These are phyloP conservation scores for Chrysogorgia sp. DNA, from an alignment of 92 coral and sea anemone species.

Conservation along the genomic window DNA sequence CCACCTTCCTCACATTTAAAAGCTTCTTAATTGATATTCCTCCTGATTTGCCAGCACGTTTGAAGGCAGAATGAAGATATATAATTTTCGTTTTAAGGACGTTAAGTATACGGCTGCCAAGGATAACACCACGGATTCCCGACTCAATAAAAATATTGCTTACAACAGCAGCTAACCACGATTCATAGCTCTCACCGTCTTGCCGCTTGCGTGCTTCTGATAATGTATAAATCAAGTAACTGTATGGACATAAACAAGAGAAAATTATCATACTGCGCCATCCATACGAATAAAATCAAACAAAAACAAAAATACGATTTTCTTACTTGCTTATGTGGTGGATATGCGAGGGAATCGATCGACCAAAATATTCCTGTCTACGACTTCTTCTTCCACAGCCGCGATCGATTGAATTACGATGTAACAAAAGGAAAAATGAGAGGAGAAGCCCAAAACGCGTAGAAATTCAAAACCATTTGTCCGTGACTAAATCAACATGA, in stretches of 20 bases:
- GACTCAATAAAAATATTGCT: background rate
- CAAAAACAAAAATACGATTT: too few relatives aligned
- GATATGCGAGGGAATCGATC: too few relatives aligned
- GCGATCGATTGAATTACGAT: too few relatives aligned
- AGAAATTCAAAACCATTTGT: too few relatives aligned
- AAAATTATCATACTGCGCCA: background rate
- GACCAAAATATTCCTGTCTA: too few relatives aligned
- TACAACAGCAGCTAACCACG: background rate
- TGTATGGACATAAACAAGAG: background rate
- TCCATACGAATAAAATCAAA: too few relatives aligned
- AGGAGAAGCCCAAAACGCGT: too few relatives aligned
- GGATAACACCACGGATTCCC: background rate
- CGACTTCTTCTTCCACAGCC: too few relatives aligned
- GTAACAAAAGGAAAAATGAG: too few relatives aligned
- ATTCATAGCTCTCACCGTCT: background rate
- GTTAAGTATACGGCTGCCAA: background rate
- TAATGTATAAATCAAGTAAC: background rate
- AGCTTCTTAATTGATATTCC: constrained; percentile 9
- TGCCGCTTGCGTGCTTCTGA: background rate
- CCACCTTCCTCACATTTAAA: background rate
- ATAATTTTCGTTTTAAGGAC: background rate
- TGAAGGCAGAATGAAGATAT: constrained; percentile 6
- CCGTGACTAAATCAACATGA: too few relatives aligned
- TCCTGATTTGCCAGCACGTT: constrained; percentile 6
- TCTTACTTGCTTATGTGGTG: too few relatives aligned